Evolutionary conservation across 2,797 vertebrate genomes (phyloP), one percentile per base, ranked within the genome.

Genomic region (Hypotaenidia philippensis): DNA sequence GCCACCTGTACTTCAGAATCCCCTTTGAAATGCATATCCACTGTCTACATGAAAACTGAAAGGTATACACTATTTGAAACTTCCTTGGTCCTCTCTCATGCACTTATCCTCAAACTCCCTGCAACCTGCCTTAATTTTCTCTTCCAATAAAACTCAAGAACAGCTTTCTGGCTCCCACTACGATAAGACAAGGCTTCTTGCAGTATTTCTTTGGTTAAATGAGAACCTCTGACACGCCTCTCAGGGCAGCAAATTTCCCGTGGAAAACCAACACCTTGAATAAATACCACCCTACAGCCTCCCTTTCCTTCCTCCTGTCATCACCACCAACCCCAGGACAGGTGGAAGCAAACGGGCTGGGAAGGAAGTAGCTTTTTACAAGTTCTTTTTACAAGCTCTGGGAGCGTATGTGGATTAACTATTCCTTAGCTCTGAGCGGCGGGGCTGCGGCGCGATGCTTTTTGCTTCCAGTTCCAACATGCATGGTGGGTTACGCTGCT

Each of bases 151-250:
- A 53, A 88, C 19, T 74, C 63, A 27, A 68, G 21, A 89, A 64
- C 57, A 75, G 53, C 41, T 44, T 89, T 56, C 91, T 68, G 50
- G n/a, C 41, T 81, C 49, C 72, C 12, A 31, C 6, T 44, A 69
- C 0, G 2, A 3, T n/a, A 77, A 80, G 45, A 66, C 84, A 92
- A 84, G 74, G 11, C 38, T 89, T 78, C 78, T 61, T 70, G 86
- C 65, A 93, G 74, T 74, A 85, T 89, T 91, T 96, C 94, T 96
- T 95, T 95, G 90, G 95, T 93, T 92, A 87, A 65, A 60, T 29
- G 57, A 94, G 74, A 92, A 94, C 44, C 11, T 76, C 61, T 80
- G 38, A 57, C 44, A 47, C 1, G 3, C 23, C 41, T 50, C 70
- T 69, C 63, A 49, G 0, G 19, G 82, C 20, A 83, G 40, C 63